Conservation (phyloP, 2,797 vertebrate species). For the Morelia viridis region DNA sequence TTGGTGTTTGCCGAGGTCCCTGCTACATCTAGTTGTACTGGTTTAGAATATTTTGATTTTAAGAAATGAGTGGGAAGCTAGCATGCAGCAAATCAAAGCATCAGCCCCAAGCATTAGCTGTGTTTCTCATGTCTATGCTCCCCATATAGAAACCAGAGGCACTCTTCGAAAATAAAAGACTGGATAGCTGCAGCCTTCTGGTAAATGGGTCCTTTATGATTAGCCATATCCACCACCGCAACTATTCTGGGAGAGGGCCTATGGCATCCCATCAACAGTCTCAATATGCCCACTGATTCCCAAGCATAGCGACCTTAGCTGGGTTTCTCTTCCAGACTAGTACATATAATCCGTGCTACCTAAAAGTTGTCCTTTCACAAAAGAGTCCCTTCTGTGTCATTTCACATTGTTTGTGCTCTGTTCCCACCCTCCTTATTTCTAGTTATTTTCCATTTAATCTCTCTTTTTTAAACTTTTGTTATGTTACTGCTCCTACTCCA, state of each 20-base stretch:
- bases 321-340: background rate
- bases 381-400: background rate
- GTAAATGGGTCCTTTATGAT: background rate
- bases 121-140: background rate
- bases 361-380: background rate
- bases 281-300: background rate
- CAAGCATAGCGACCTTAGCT: background rate
- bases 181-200: background rate
- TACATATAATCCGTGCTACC: background rate
- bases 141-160: background rate
- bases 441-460: background rate
- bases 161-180: background rate
- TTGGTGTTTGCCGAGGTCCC: background rate
- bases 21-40: background rate
- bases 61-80: background rate
- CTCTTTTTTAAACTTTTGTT: background rate
- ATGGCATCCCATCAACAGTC: background rate
- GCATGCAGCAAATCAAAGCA: background rate
- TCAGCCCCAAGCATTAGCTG: background rate
- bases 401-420: background rate
- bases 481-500: background rate
- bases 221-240: background rate
- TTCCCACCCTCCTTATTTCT: background rate
- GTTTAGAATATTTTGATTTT: background rate
- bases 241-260: background rate